Evolutionary conservation across 1,140 invertebrate genomes (phyloP), one percentile per base, ranked within the genome.

Genomic region (Pollicipes pollicipes): DNA sequence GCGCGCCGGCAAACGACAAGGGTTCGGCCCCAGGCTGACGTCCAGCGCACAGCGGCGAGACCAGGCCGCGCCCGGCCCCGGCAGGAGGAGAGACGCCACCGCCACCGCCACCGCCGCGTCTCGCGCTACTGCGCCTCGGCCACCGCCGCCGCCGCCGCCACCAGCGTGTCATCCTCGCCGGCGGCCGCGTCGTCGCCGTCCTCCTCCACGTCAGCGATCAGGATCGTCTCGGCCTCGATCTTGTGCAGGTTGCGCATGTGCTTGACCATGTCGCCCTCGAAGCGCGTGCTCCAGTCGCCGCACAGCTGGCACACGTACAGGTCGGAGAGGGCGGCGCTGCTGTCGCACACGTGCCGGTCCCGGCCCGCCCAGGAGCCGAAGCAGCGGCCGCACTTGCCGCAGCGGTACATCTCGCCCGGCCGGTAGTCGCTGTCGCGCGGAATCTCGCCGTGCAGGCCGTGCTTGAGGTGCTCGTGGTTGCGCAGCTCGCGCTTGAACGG

Each of bases 221-320:
- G 27, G 27, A 64, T 64, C 8, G 63, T 64, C 24, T 64, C 63
- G 8, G 63, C 63, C 26, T 64, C 63, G 27, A 64, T 64, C 24
- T 64, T 64, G 63, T 64, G 63, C 63, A 64, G 27, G 24, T 64
- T 64, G 10, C 63, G 8, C 63, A 64, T 64, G 27, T 64, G 63
- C 24, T 64, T 64, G 24, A 64, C 63, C 63, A 64, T 64, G 63
- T 64, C 63, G 26, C 63, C 63, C 63, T 64, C 63, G 63, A 64
- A 64, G 63, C 63, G 63, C 8, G 63, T 64, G 26, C 63, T 64
- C 63, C 63, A 64, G 63, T 64, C 63, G 6, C 63, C 63, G 24
- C 63, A 64, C 26, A 64, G 63, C 63, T 64, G 63, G 24, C 63
- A 64, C 24, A 64, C 63, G 27, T n/a, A 64, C 10, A 64, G 63